These are phyloP conservation scores for Microcebus murinus DNA, from an alignment of 2,113 vertebrate genomes.

Conservation along the genomic window DNA sequence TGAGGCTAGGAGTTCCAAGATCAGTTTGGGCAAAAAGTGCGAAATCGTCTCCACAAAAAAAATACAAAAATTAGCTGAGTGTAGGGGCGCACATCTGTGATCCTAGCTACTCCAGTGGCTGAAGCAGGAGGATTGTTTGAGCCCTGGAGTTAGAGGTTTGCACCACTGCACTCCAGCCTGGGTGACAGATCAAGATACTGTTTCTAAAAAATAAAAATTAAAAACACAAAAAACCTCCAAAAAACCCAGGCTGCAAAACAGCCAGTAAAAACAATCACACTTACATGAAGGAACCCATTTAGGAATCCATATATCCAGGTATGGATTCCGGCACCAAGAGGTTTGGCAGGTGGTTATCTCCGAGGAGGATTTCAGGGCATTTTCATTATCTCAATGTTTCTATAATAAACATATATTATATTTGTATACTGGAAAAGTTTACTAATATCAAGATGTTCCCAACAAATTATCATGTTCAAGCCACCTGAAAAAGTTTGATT, in stretches of 20 bases:
- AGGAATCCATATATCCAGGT: not conserved
- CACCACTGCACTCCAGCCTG: too few relatives aligned
- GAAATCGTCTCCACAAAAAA: too few relatives aligned
- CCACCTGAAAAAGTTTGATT: not conserved
- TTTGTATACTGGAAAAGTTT: not conserved
- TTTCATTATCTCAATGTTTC: not conserved
- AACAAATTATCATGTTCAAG: not conserved
- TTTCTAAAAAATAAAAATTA: too few relatives aligned
- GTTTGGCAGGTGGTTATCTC: not conserved
- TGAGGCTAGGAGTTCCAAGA: too few relatives aligned
- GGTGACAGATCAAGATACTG: too few relatives aligned
- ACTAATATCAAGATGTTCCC: not conserved
- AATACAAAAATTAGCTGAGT: too few relatives aligned
- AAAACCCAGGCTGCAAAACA: not conserved
- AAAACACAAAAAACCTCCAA: not conserved
- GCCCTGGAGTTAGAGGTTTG: too few relatives aligned
- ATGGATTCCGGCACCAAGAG: not conserved
- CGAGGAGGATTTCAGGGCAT: not conserved
- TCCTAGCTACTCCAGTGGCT: too few relatives aligned
- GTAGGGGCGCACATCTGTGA: too few relatives aligned
- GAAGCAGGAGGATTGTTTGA: too few relatives aligned
- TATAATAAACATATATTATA: not conserved
- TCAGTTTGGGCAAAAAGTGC: too few relatives aligned
- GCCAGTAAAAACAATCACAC: not conserved
- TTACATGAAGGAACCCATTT: not conserved